Base-by-base conservation (phyloP, 2,888 invertebrate species). In the Volucella inflata region DNA sequence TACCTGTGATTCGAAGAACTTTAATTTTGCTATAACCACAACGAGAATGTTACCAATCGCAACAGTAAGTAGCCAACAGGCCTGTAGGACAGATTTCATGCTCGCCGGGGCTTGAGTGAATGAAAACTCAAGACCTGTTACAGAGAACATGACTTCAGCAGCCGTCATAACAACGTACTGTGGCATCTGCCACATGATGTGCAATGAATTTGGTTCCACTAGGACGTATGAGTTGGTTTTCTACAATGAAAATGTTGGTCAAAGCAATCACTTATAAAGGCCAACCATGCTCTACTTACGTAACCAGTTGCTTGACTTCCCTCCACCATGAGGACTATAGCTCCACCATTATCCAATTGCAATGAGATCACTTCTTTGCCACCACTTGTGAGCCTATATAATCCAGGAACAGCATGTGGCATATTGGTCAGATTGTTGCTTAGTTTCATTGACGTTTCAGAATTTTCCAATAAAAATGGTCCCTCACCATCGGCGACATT, bases 1-100 rank as follows among this genome's bases (percentile, higher is more conserved):
- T 81, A 89, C 90, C 88, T 92, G 92, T 0, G 91, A 89, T 2
- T 88, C 71, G 44, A 91, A 90, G 77, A 91, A 89, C 81, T 90
- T 90, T 2, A 90, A 48, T 80, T 92, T 90, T 1, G 92, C 91
- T 40, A 90, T 90, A 68, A 98, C 94, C 42, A 98, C 96, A 0
- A 99, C 98, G 74, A 99, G 95, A 42, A 99, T 93, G 92, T 99
- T 99, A 51, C 99, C 99, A 89, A 98, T 94, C 0, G 98, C 98
- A 0, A 97, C 97, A 0, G 98, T 98, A 67, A 99, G 93, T 12
- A 98, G 93, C 97, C 98, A 99, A 12, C 95, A 95, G 0, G 99
- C 98, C 91, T 97, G 96, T 62, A 99, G 92, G 0, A 99, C 96
- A 0, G 98, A 97, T 92, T 99, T 99, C 98, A 99, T 98, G 87